Evolutionary conservation across 2,113 vertebrate genomes (phyloP), one percentile per base, ranked within the genome.

Genomic region (Nesogale talazaci): DNA sequence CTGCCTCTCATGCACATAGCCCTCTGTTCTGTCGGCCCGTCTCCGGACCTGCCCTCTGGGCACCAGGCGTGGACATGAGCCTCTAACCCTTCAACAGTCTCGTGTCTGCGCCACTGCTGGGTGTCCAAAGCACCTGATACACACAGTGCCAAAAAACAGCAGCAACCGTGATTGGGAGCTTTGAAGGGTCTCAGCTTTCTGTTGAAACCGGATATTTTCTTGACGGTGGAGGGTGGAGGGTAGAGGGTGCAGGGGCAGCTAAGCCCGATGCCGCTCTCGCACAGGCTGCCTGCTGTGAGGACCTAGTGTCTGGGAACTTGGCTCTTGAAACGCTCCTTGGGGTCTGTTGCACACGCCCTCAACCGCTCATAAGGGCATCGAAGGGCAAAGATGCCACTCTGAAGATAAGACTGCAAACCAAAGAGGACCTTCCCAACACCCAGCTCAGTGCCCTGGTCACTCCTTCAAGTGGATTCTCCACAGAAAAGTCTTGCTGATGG

Each of bases 171-270:
- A 92, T 65, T 6, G 74, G 36, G 31, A 59, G 81, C 4, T 70
- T 78, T 19, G 63, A 29, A 93, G 38, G 76, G 52, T 61, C 77
- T 57, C 14, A 69, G n/a, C n/a, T 85, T 84, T 67, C 52, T 81
- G 20, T 72, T 78, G 83, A 88, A 92, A 83, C 19, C 69, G 69
- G 70, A 81, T 0, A 14, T 75, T 80, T 76, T 67, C 57, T 31
- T 34, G 40, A n/a, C n/a, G n/a, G n/a, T n/a, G n/a, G n/a, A n/a
- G n/a, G n/a, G n/a, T n/a, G n/a, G n/a, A n/a, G n/a, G n/a, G n/a
- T n/a, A n/a, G n/a, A n/a, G n/a, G n/a, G n/a, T n/a, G n/a, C n/a
- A n/a, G 7, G 22, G 46, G 82, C 29, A 52, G 69, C 38, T 36
- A 16, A 52, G 46, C 40, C 3, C 3, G 38, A 34, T 2, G 10